phyloP scores from a whole-genome alignment of 2,888 invertebrate species.

The Catocala fraxini region DNA sequence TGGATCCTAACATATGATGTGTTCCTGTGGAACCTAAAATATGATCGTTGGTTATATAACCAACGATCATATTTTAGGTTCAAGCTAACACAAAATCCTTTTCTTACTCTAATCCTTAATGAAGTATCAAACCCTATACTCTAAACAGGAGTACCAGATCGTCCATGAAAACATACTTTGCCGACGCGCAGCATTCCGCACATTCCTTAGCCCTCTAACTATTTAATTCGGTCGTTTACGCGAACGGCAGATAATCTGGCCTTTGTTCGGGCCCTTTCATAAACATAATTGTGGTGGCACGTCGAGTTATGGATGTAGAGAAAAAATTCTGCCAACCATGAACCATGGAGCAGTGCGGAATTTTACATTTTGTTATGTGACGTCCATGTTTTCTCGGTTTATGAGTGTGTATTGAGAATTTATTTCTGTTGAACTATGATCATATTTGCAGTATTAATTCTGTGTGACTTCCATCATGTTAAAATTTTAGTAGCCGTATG shows the following conservation, averaged over 20 bases:
- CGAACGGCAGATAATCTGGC: slow-evolving; percentile 70
- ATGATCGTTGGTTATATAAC: too few relatives aligned
- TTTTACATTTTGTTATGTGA: slow-evolving; percentile 40
- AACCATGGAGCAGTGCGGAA: slow-evolving; percentile 34
- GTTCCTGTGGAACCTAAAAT: too few relatives aligned
- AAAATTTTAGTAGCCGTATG: too few relatives aligned
- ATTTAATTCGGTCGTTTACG: slow-evolving; percentile 81
- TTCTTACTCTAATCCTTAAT: neutral
- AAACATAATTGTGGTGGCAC: slow-evolving; percentile 68
- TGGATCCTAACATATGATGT: too few relatives aligned
- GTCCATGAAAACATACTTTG: slow-evolving; percentile 46
- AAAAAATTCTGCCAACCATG: slow-evolving; percentile 52
- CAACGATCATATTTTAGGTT: too few relatives aligned
- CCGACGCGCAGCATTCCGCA: slow-evolving; percentile 53
- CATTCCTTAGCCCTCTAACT: slow-evolving; percentile 69
- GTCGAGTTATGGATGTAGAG: slow-evolving; percentile 63
- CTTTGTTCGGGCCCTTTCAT: slow-evolving; percentile 78
- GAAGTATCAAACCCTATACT: slow-evolving; percentile 30
- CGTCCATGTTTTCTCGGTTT: too few relatives aligned
- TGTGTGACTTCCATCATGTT: too few relatives aligned
- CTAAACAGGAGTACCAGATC: slow-evolving; percentile 29
- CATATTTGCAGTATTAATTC: too few relatives aligned
- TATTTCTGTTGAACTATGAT: too few relatives aligned
- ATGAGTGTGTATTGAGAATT: too few relatives aligned
- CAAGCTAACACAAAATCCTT: too few relatives aligned